Conservation (phyloP, 2,888 invertebrate species). For the Meganola albula region DNA sequence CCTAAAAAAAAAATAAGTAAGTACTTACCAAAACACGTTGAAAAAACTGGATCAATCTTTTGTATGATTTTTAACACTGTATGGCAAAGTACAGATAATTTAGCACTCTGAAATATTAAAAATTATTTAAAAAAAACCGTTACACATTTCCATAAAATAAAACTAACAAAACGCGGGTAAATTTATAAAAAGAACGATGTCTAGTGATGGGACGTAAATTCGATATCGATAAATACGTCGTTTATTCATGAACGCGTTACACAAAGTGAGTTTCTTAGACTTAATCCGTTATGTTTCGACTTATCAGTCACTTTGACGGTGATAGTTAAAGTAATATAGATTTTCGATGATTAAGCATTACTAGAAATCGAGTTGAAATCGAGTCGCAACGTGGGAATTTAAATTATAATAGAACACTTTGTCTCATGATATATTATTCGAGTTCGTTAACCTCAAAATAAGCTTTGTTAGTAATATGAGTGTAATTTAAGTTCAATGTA, state of each 20-base stretch:
- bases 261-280: constrained; percentile 27
- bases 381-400: constrained; percentile 21
- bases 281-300: constrained; percentile 29
- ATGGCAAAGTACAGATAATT: constrained; percentile 54
- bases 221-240: constrained; percentile 24
- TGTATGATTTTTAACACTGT: too few relatives aligned
- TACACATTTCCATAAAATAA: constrained; percentile 7
- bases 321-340: constrained; percentile 29
- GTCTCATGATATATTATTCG: not conserved
- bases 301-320: constrained; percentile 10
- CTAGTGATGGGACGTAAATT: constrained; percentile 21
- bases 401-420: not conserved
- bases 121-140: constrained; percentile 37
- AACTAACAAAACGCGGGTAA: constrained; percentile 9
- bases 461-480: too few relatives aligned
- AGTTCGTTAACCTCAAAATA: constrained; percentile 4
- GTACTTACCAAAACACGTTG: too few relatives aligned
- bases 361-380: too few relatives aligned
- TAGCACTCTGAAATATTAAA: constrained; percentile 41
- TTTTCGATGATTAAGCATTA: constrained; percentile 34
- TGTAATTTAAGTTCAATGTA: too few relatives aligned
- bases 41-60: too few relatives aligned
- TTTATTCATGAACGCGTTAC: constrained; percentile 21
- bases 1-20: too few relatives aligned
- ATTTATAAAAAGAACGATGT: constrained; percentile 4